These are phyloP conservation scores for Pseudomyrmex dendroicus DNA, from an alignment of 1,140 invertebrate species.

Conservation along the genomic window DNA sequence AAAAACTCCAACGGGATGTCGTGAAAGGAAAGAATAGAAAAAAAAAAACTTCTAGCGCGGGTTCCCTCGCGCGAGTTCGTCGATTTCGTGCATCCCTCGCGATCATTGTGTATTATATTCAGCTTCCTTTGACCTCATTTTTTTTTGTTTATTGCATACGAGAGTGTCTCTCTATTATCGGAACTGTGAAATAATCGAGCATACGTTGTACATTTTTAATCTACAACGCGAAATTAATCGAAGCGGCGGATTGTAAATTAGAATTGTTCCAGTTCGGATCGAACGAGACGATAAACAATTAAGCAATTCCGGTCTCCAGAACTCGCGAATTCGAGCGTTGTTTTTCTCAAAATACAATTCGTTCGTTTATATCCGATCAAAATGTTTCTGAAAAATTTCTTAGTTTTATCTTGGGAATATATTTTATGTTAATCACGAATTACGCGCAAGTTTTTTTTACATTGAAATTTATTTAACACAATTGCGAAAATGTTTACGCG, in stretches of 20 bases:
- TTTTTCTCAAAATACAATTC: not conserved
- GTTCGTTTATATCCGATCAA: no score
- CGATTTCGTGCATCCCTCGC: constrained; percentile 61
- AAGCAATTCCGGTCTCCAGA: no score
- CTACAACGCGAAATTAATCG: constrained; percentile 13
- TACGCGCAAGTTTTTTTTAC: not conserved
- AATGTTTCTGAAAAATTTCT: no score
- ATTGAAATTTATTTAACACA: not conserved
- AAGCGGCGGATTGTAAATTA: no score
- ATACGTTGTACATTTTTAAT: constrained; percentile 60
- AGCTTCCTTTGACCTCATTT: no score
- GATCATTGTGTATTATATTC: constrained; percentile 35
- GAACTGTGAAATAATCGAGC: constrained; percentile 63
- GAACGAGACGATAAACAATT: not conserved
- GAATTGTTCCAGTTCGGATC: constrained; percentile 3
- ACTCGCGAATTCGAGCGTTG: not conserved
- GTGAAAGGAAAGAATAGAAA: constrained; percentile 2
- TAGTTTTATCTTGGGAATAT: no score
- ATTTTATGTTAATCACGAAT: not conserved
- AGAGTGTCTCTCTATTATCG: constrained; percentile 28
- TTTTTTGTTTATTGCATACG: constrained; percentile 1
- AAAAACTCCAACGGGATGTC: constrained; percentile 10
- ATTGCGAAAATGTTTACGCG: not conserved
- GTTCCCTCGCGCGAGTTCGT: constrained; percentile 33
- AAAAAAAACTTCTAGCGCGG: constrained; percentile 45